Percentiles rank a stretch among this genome's conserved stretches.
phyloP scores from a whole-genome alignment of 2,113 vertebrate species.

The Alethe diademata region DNA sequence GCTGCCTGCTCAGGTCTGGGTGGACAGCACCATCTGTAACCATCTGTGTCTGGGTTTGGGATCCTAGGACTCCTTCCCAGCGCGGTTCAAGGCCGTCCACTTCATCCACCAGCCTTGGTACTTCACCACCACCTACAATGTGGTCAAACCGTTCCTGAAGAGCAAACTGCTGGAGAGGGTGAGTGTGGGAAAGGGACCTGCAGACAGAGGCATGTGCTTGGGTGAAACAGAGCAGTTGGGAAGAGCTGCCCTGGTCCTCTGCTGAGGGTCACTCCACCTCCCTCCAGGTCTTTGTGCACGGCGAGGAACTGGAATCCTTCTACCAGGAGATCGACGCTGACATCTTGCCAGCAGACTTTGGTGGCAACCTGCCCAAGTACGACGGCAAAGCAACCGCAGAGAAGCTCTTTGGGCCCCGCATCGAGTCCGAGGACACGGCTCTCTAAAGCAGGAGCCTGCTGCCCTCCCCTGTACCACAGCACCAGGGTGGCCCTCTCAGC shows the following conservation, averaged over 20 bases:
- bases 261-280: neutral
- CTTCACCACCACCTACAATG: slow-evolving; percentile 96
- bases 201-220: neutral
- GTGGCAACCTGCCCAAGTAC: slow-evolving; percentile 82
- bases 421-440: slow-evolving; percentile 84
- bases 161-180: slow-evolving; percentile 96
- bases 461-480: neutral
- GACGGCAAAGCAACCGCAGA: slow-evolving; percentile 81
- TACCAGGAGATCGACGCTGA: slow-evolving; percentile 85
- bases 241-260: neutral
- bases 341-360: slow-evolving; percentile 89
- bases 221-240: accelerated
- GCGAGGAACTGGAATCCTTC: slow-evolving; percentile 88
- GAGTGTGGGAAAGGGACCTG: neutral
- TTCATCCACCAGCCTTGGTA: slow-evolving; percentile 98
- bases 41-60: neutral
- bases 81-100: slow-evolving; percentile 94
- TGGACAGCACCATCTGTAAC: neutral
- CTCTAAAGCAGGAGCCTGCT: slow-evolving; percentile 67
- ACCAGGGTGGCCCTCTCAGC: neutral
- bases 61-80: slow-evolving; percentile 93
- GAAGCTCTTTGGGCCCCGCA: slow-evolving; percentile 84
- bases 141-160: slow-evolving; percentile 96
- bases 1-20: neutral
- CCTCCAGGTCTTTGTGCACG: slow-evolving; percentile 88